A percentile compares a stretch with the other conserved stretches of the same genome.
phyloP scores from a whole-genome alignment of 2,113 vertebrate genomes.

The Polypterus bichir region DNA sequence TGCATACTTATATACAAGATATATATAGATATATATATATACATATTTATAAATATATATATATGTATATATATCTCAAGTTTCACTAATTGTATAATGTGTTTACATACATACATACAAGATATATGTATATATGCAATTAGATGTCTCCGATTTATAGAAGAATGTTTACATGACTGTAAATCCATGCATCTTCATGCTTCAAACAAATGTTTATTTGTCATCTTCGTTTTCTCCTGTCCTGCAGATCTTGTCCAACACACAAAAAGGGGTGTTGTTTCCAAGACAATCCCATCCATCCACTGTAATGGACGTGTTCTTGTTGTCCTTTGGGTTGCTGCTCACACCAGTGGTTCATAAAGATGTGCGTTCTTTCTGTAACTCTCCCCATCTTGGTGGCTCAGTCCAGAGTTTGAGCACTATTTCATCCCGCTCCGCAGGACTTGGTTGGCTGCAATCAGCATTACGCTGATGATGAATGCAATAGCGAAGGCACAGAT shows the following conservation, averaged over 20 bases:
- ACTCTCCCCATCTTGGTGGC: neutral
- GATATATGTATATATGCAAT: slow-evolving; percentile 38
- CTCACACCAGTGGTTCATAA: neutral
- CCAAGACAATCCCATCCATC: neutral
- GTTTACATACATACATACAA: slow-evolving; percentile 28
- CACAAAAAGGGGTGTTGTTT: too few relatives aligned
- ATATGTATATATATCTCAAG: slow-evolving; percentile 20
- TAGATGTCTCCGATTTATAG: slow-evolving; percentile 20
- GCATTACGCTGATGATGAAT: slow-evolving; percentile 97
- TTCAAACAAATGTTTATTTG: slow-evolving; percentile 28
- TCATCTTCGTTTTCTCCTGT: slow-evolving; percentile 1
- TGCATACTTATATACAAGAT: too few relatives aligned
- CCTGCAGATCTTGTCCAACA: too few relatives aligned
- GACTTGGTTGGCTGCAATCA: slow-evolving; percentile 94
- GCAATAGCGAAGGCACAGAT: slow-evolving; percentile 95
- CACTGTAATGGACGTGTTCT: neutral
- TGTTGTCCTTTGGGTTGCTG: neutral
- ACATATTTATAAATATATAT: slow-evolving; percentile 24
- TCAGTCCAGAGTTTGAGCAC: neutral
- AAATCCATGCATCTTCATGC: slow-evolving; percentile 60
- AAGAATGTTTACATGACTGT: slow-evolving; percentile 31
- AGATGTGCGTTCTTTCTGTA: neutral
- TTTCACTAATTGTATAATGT: too few relatives aligned
- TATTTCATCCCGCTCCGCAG: slow-evolving; percentile 94
- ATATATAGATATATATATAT: slow-evolving; percentile 24